Conservation (phyloP, 2,888 invertebrate species). For the Pristionchus fissidentatus region DNA sequence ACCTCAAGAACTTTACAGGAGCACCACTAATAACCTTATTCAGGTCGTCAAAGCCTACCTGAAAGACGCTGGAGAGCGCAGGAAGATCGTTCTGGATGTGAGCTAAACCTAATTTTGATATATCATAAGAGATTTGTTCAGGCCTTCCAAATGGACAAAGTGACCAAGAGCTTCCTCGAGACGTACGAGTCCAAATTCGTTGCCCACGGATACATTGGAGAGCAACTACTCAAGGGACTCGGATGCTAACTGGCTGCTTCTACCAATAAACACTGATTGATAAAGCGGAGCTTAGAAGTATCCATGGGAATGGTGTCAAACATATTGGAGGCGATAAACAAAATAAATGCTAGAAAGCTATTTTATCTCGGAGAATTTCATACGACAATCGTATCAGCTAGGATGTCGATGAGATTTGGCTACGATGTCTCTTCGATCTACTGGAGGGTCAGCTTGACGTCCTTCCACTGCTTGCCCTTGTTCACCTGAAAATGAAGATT, state of each 20-base stretch:
- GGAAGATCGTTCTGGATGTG: constrained; percentile 42
- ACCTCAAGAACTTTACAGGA: background rate
- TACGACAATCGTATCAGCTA: constrained; percentile 28
- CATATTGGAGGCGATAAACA: background rate
- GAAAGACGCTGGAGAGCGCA: constrained; percentile 32
- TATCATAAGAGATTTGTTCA: background rate
- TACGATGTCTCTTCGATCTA: constrained; percentile 30
- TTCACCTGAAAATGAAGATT: constrained; percentile 65
- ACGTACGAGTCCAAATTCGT: constrained; percentile 46
- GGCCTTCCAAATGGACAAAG: constrained; percentile 45
- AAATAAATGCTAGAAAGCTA: constrained; percentile 9
- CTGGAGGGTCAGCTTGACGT: constrained; percentile 64
- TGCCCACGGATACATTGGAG: constrained; percentile 40
- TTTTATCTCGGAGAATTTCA: constrained; percentile 26
- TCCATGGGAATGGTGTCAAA: constrained; percentile 4
- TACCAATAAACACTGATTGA: constrained; percentile 20
- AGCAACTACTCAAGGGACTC: constrained; percentile 42
- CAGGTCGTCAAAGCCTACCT: constrained; percentile 44
- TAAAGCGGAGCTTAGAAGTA: constrained; percentile 44
- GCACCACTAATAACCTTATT: background rate
- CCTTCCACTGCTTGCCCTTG: constrained; percentile 74
- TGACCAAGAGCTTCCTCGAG: constrained; percentile 42
- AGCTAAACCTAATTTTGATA: background rate
- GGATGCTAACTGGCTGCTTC: constrained; percentile 16
- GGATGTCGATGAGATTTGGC: constrained; percentile 22